phyloP scores from a whole-genome alignment of 2,113 vertebrate genomes.

The Columba janthina region DNA sequence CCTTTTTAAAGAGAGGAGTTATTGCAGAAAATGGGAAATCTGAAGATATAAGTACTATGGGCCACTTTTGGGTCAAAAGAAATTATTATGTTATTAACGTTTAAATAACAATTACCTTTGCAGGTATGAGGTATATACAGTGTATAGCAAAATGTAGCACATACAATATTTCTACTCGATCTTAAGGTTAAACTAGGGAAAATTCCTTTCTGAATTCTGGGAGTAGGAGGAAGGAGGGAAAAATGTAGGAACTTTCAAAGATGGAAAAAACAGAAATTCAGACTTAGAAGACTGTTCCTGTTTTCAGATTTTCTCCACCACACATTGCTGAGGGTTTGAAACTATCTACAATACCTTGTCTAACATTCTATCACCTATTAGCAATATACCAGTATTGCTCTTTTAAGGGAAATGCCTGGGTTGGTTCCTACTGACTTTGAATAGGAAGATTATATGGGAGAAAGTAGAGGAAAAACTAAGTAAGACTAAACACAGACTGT shows the following conservation, averaged over 20 bases:
- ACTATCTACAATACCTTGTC: neutral
- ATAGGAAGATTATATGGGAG: neutral
- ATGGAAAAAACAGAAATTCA: neutral
- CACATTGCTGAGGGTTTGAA: neutral
- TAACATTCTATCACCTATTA: neutral
- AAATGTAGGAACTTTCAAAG: constrained; percentile 2
- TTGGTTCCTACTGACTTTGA: neutral
- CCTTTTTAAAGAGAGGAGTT: neutral
- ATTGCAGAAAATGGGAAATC: neutral
- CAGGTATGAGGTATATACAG: neutral
- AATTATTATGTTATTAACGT: neutral
- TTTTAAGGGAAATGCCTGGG: neutral
- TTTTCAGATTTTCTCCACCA: neutral
- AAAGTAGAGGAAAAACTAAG: neutral
- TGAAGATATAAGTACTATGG: neutral
- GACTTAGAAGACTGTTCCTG: neutral
- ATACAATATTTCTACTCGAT: neutral
- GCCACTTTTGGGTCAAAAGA: neutral
- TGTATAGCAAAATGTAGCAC: neutral
- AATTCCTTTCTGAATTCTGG: neutral
- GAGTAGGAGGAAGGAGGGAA: neutral
- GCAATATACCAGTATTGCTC: neutral
- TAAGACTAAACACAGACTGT: neutral
- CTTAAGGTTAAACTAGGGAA: neutral
- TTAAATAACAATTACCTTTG: neutral